phyloP scores from a whole-genome alignment of 2,888 invertebrate genomes.

The Nemurella pictetii region DNA sequence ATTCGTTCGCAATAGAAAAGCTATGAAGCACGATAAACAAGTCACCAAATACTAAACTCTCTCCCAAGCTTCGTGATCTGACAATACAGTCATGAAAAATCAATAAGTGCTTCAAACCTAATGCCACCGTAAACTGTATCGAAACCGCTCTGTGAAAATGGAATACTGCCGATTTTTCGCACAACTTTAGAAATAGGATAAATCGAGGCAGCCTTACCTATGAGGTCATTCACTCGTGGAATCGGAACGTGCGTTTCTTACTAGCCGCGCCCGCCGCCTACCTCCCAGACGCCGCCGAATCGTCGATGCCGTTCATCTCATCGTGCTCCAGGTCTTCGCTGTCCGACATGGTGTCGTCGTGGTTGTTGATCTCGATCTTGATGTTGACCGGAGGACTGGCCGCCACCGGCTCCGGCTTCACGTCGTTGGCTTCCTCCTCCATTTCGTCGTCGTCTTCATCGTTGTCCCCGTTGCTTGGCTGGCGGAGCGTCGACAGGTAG shows the following conservation, averaged over 20 bases:
- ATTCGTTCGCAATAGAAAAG: not conserved
- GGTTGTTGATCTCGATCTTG: not conserved
- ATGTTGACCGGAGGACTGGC: not conserved
- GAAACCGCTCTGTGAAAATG: not conserved
- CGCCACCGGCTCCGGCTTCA: constrained; percentile 9
- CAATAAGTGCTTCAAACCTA: not conserved
- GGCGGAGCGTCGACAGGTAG: constrained; percentile 63
- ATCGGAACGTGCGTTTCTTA: not conserved
- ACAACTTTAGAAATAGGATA: not conserved
- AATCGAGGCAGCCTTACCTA: not conserved
- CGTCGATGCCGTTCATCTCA: constrained; percentile 9
- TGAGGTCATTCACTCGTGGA: not conserved
- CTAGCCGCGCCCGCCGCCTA: not conserved
- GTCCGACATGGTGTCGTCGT: not conserved
- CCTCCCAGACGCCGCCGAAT: not conserved
- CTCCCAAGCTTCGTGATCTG: not conserved
- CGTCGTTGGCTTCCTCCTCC: constrained; percentile 48
- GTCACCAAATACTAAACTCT: not conserved
- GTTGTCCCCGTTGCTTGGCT: constrained; percentile 41
- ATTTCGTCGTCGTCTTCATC: constrained; percentile 44
- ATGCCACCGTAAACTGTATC: not conserved
- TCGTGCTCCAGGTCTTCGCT: not conserved
- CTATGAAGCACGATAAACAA: not conserved
- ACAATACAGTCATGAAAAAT: not conserved
- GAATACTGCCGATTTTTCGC: not conserved